phyloP scores from a whole-genome alignment of 2,797 vertebrate species.

The Typhlichthys eigenmanni region DNA sequence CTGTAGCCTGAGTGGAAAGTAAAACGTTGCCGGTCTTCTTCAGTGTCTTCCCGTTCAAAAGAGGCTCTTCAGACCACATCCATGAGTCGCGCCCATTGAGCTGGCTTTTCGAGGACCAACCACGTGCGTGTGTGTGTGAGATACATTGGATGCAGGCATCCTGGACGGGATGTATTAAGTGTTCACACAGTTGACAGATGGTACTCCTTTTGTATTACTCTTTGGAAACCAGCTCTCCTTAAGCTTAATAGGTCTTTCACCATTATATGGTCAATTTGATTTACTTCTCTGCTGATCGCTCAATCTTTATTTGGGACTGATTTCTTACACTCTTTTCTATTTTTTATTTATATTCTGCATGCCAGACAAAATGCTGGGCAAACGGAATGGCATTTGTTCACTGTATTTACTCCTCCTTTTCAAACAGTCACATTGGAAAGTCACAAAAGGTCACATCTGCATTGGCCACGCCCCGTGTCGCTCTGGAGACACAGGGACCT shows the following conservation, averaged over 20 bases:
- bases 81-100: slow-evolving; percentile 11
- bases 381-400: slow-evolving; percentile 25
- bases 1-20: slow-evolving; percentile 28
- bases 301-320: slow-evolving; percentile 5
- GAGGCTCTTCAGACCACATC: slow-evolving; percentile 28
- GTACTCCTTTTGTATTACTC: slow-evolving; percentile 11
- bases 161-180: neutral
- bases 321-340: neutral
- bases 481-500: slow-evolving; percentile 26
- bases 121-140: neutral
- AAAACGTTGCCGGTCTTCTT: slow-evolving; percentile 1
- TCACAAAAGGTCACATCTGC: slow-evolving; percentile 29
- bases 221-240: neutral
- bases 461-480: slow-evolving; percentile 7
- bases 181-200: neutral
- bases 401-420: slow-evolving; percentile 31
- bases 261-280: too few species aligned
- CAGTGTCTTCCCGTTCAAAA: neutral
- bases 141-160: slow-evolving; percentile 11
- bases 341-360: neutral
- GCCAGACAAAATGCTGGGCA: slow-evolving; percentile 13
- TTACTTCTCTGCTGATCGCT: neutral
- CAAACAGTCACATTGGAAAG: slow-evolving; percentile 33
- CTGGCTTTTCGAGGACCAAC: neutral
- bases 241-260: too few species aligned